Conservation (phyloP, 2,888 invertebrate species). For the Eurytoma adleriae region DNA sequence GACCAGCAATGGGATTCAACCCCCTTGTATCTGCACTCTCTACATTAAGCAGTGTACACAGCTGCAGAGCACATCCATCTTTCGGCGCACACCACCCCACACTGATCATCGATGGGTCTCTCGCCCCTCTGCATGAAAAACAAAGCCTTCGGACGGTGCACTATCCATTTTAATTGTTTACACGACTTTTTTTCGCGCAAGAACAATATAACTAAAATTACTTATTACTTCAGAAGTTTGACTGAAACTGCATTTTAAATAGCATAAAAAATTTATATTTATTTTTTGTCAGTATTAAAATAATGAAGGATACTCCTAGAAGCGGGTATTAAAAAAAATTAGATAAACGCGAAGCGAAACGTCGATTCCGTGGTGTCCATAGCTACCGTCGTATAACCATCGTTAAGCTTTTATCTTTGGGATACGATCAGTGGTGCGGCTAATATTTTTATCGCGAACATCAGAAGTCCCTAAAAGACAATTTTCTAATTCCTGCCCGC, state of each 20-base stretch:
- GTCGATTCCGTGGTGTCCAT: background rate
- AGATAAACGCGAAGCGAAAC: no score
- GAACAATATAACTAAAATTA: background rate
- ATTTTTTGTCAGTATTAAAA: no score
- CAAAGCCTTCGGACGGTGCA: slow-evolving; percentile 16
- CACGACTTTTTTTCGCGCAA: background rate
- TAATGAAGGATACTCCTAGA: no score
- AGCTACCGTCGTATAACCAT: background rate
- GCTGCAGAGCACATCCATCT: slow-evolving; percentile 73
- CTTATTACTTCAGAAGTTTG: background rate
- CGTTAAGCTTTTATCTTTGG: background rate
- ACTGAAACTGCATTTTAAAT: no score
- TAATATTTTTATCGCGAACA: slow-evolving; percentile 37
- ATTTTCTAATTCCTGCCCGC: slow-evolving; percentile 8
- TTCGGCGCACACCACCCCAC: slow-evolving; percentile 40
- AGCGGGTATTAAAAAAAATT: no score
- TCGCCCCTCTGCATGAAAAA: slow-evolving; percentile 32
- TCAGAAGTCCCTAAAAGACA: slow-evolving; percentile 10
- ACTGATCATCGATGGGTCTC: background rate
- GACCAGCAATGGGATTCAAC: slow-evolving; percentile 67
- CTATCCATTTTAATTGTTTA: slow-evolving; percentile 34
- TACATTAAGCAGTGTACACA: slow-evolving; percentile 74
- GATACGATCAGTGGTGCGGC: background rate
- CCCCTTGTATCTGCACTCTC: slow-evolving; percentile 55
- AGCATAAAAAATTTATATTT: no score